Conservation (phyloP, 2,113 vertebrate species). For the Poicephalus gulielmi region DNA sequence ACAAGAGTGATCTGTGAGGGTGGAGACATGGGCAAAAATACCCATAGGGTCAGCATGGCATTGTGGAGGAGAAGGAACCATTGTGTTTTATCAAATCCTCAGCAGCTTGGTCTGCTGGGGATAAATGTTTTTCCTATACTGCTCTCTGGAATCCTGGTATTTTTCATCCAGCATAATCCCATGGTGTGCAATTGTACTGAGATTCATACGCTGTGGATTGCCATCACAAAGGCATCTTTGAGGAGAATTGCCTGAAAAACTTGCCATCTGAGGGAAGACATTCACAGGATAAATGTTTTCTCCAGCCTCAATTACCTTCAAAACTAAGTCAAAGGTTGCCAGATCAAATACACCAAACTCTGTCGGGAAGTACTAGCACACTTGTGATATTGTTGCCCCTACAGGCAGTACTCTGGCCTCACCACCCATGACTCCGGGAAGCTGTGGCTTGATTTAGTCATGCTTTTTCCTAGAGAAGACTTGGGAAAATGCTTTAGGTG, state of each 20-base stretch:
- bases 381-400: background rate
- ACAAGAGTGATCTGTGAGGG: background rate
- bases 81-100: constrained; percentile 23
- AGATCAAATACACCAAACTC: background rate
- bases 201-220: background rate
- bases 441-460: background rate
- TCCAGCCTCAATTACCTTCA: background rate
- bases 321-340: background rate
- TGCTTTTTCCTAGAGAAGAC: background rate
- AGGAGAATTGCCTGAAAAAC: constrained; percentile 4
- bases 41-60: background rate
- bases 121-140: background rate
- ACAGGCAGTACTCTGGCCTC: background rate
- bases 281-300: constrained; percentile 22
- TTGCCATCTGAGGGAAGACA: background rate
- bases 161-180: constrained; percentile 7
- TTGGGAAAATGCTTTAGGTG: background rate
- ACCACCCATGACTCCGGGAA: background rate
- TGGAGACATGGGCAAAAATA: background rate
- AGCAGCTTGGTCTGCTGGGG: constrained; percentile 7
- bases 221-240: background rate
- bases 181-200: background rate
- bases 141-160: background rate
- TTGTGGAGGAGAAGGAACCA: background rate
- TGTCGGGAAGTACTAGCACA: background rate